Percentiles rank a stretch among this genome's conserved stretches.
These are phyloP conservation scores for Pseudorhiza aurosa DNA, from an alignment of 30 jellyfish, hydroid and myxozoan species.

Conservation along the genomic window DNA sequence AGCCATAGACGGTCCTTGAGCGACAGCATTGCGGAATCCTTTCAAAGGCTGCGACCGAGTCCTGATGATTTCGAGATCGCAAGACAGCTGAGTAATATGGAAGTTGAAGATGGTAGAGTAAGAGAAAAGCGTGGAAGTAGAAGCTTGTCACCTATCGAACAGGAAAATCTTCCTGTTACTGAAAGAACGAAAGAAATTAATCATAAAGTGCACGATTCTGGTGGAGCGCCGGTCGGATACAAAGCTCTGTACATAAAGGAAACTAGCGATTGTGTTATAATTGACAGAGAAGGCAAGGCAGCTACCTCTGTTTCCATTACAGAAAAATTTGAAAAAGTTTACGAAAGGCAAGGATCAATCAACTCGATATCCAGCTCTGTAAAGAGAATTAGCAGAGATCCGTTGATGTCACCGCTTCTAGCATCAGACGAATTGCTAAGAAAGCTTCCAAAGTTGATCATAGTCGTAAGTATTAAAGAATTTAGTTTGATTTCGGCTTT, in stretches of 20 bases:
- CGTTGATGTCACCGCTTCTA: slow-evolving; percentile 92
- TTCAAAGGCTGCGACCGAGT: slow-evolving; percentile 38
- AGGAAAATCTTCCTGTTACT: too few species aligned
- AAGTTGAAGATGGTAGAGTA: background rate
- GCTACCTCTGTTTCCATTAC: slow-evolving; percentile 1
- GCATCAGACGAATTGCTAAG: slow-evolving; percentile 80
- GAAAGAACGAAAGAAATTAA: background rate
- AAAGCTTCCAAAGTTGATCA: slow-evolving; percentile 79
- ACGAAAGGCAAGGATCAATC: slow-evolving; percentile 22
- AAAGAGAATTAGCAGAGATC: slow-evolving; percentile 52
- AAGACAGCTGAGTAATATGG: background rate
- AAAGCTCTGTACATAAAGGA: slow-evolving; percentile 41
- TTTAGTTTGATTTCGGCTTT: too few species aligned
- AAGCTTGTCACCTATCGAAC: background rate
- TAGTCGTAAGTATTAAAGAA: slow-evolving; percentile 81
- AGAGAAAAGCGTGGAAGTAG: background rate
- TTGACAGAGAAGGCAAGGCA: slow-evolving; percentile 13
- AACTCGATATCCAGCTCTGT: slow-evolving; percentile 52
- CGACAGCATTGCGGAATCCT: slow-evolving; percentile 56
- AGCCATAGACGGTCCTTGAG: slow-evolving; percentile 56
- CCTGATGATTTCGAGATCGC: slow-evolving; percentile 31
- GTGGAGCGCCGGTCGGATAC: background rate
- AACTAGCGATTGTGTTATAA: slow-evolving; percentile 45
- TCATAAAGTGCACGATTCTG: background rate
- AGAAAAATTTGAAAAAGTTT: slow-evolving; percentile 12